Percentiles rank a stretch among this genome's conserved stretches.
Evolutionary conservation across 2,888 invertebrate species (phyloP).

Genomic region (Pantelozetes paolii): DNA sequence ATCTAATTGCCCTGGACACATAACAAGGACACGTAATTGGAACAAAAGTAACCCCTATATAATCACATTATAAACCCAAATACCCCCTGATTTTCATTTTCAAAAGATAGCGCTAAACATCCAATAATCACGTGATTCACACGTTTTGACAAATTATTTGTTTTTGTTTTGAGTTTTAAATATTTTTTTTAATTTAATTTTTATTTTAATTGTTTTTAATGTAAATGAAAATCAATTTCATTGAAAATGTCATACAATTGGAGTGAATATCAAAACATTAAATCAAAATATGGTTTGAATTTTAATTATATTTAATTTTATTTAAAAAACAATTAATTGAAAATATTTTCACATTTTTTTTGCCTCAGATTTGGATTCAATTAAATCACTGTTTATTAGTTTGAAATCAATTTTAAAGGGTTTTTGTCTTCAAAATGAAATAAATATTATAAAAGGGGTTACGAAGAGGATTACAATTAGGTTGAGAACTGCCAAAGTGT

Average conservation of each 20-base stretch:
- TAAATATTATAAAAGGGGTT: neutral
- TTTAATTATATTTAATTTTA: neutral
- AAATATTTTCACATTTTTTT: neutral
- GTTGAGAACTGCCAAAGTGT: conserved; percentile 24
- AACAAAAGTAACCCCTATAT: too few relatives aligned
- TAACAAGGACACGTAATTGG: too few relatives aligned
- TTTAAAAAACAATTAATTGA: too few relatives aligned
- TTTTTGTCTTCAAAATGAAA: neutral
- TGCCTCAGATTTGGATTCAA: neutral
- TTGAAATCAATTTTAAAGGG: neutral
- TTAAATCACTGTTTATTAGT: neutral
- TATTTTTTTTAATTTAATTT: neutral
- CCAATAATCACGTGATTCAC: neutral
- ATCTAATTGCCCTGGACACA: too few relatives aligned
- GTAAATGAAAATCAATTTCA: too few relatives aligned
- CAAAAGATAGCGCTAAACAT: neutral
- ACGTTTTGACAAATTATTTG: neutral
- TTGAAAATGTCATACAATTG: conserved; percentile 13
- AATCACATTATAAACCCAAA: too few relatives aligned
- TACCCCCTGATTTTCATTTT: too few relatives aligned
- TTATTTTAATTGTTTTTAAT: neutral
- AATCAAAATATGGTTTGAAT: neutral
- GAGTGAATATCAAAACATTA: neutral
- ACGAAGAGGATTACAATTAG: conserved; percentile 34
- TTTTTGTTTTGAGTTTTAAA: neutral